phyloP scores from a whole-genome alignment of 2,113 vertebrate species.

The Urocolius indicus region DNA sequence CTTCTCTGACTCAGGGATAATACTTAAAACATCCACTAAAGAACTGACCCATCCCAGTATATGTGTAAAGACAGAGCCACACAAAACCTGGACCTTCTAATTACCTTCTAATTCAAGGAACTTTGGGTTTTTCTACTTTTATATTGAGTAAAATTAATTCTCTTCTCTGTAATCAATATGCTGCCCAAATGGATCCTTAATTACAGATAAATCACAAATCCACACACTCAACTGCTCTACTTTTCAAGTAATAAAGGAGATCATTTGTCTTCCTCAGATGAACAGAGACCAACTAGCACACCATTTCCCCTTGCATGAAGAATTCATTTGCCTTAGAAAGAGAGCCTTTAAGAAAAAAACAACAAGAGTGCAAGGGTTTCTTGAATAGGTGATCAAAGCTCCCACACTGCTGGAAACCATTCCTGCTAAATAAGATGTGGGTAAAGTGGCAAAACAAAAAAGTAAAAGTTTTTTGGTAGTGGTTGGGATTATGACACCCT shows the following conservation, averaged over 20 bases:
- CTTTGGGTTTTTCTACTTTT: slow-evolving; percentile 4
- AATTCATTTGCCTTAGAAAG: slow-evolving; percentile 70
- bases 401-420: slow-evolving; percentile 58
- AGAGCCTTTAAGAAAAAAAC: slow-evolving; percentile 36
- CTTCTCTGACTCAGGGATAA: neutral
- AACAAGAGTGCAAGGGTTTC: slow-evolving; percentile 12
- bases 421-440: slow-evolving; percentile 53
- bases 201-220: slow-evolving; percentile 57
- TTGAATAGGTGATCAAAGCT: slow-evolving; percentile 64
- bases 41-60: neutral
- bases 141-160: neutral
- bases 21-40: neutral
- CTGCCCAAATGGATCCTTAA: slow-evolving; percentile 44
- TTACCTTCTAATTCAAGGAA: neutral
- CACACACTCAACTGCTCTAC: slow-evolving; percentile 37
- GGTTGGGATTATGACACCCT: slow-evolving; percentile 46
- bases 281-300: slow-evolving; percentile 34
- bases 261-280: slow-evolving; percentile 66
- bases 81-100: neutral
- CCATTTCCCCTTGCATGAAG: slow-evolving; percentile 47
- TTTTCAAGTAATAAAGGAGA: slow-evolving; percentile 66
- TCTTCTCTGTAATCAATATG: slow-evolving; percentile 24
- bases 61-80: neutral
- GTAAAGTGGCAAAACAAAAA: slow-evolving; percentile 29
- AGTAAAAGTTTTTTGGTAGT: slow-evolving; percentile 52